Percentiles rank a stretch among this genome's conserved stretches.
Evolutionary conservation across 2,797 vertebrate genomes (phyloP).

Genomic region (Danio jaintianensis): DNA sequence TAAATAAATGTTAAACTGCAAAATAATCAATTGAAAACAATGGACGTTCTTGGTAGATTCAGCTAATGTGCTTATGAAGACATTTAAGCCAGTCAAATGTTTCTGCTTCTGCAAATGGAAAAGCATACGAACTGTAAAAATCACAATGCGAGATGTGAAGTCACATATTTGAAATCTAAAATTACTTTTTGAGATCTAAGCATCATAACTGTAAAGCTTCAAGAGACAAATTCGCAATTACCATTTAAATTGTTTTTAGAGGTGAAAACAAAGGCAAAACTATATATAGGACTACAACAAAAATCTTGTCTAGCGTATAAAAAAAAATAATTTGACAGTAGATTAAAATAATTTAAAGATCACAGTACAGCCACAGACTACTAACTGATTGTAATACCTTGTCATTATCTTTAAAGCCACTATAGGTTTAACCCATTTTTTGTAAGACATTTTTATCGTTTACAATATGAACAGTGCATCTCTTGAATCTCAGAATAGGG

Average conservation of each 20-base stretch:
- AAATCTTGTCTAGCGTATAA: no score
- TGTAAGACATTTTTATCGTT: no score
- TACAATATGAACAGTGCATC: background rate
- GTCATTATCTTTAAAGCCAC: no score
- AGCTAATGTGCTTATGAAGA: background rate
- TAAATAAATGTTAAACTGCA: background rate
- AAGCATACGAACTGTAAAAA: background rate
- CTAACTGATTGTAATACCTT: no score
- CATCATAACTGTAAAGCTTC: no score
- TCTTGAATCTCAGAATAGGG: background rate
- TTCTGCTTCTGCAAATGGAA: conserved; percentile 1
- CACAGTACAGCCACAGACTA: no score
- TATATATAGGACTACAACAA: background rate
- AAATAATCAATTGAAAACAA: conserved; percentile 12
- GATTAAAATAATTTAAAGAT: no score
- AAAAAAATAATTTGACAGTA: no score
- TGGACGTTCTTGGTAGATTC: no score
- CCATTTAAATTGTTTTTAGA: background rate
- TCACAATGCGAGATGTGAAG: background rate
- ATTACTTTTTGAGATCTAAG: background rate
- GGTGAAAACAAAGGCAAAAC: background rate
- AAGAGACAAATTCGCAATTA: background rate
- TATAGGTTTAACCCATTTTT: no score
- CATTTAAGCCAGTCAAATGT: background rate
- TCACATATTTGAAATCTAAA: background rate